phyloP scores from a whole-genome alignment of 2,888 invertebrate species.

The Zaprionus obscuricornis region DNA sequence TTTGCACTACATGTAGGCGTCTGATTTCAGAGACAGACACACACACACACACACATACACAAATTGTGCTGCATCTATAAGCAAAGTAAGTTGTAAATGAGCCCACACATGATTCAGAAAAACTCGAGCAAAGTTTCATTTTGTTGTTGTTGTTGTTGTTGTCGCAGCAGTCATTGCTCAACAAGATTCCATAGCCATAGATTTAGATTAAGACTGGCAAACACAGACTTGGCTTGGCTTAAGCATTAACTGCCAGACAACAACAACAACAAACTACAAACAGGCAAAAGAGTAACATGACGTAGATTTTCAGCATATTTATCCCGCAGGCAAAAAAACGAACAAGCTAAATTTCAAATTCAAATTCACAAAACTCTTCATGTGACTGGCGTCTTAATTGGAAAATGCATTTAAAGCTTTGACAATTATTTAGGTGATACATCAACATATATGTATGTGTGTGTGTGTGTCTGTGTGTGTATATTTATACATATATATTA shows the following conservation, averaged over 20 bases:
- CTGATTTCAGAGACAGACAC: too few relatives aligned
- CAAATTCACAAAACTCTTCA: too few relatives aligned
- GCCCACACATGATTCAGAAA: slow-evolving; percentile 69
- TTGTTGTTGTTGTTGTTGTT: slow-evolving; percentile 22
- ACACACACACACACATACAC: slow-evolving; percentile 10
- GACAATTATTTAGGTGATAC: slow-evolving; percentile 65
- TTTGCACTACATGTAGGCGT: too few relatives aligned
- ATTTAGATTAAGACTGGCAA: slow-evolving; percentile 20
- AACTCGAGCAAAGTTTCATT: slow-evolving; percentile 48
- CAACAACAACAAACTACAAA: slow-evolving; percentile 5
- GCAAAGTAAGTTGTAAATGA: slow-evolving; percentile 73
- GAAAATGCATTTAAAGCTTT: slow-evolving; percentile 59
- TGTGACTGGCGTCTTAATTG: slow-evolving; percentile 66
- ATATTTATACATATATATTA: too few relatives aligned
- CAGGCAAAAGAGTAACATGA: slow-evolving; percentile 3
- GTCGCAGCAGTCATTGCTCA: slow-evolving; percentile 40
- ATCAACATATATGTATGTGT: background rate
- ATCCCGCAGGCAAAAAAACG: slow-evolving; percentile 41
- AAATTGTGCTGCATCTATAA: slow-evolving; percentile 29
- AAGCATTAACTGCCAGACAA: too few relatives aligned
- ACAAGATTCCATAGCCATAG: too few relatives aligned
- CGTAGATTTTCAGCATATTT: slow-evolving; percentile 25
- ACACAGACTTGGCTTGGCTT: too few relatives aligned
- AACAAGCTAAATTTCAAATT: slow-evolving; percentile 41
- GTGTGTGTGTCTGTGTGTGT: background rate